Percentiles rank a stretch among this genome's conserved stretches.
Evolutionary conservation across 2,113 vertebrate species (phyloP).

Genomic region (Labeo catla): DNA sequence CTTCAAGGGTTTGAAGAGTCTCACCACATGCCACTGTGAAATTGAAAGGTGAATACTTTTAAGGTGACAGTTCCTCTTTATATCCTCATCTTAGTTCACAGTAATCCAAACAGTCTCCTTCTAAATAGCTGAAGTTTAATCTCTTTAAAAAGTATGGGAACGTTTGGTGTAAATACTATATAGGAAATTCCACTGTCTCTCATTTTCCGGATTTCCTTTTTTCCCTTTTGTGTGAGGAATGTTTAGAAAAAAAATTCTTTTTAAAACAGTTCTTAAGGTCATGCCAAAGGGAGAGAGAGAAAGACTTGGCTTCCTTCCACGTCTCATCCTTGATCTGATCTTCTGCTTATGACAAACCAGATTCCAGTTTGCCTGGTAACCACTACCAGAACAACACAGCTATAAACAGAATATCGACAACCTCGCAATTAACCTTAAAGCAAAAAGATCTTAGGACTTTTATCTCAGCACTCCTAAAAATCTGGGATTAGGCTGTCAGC

Average conservation of each 20-base stretch:
- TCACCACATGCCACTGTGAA: not conserved
- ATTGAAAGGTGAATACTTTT: not conserved
- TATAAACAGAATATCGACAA: not conserved
- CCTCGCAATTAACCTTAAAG: not conserved
- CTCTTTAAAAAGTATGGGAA: not conserved
- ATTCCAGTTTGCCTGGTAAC: not conserved
- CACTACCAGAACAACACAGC: not conserved
- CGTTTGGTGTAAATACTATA: not conserved
- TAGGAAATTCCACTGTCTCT: not conserved
- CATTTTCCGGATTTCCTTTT: not conserved
- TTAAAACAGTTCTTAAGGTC: not conserved
- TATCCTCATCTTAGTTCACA: not conserved
- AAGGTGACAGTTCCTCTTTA: not conserved
- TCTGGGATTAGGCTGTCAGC: not conserved
- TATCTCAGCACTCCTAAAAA: not conserved
- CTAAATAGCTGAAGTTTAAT: not conserved
- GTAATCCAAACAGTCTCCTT: not conserved
- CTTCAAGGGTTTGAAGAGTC: not conserved
- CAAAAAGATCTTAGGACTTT: not conserved
- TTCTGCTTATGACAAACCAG: constrained; percentile 4
- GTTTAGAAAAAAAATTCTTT: not conserved
- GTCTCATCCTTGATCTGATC: not conserved
- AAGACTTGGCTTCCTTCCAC: not conserved
- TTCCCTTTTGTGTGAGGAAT: not conserved
- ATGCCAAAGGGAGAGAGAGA: not conserved